Base-by-base conservation (phyloP, 2,113 vertebrate species). In the Craseonycteris thonglongyai region DNA sequence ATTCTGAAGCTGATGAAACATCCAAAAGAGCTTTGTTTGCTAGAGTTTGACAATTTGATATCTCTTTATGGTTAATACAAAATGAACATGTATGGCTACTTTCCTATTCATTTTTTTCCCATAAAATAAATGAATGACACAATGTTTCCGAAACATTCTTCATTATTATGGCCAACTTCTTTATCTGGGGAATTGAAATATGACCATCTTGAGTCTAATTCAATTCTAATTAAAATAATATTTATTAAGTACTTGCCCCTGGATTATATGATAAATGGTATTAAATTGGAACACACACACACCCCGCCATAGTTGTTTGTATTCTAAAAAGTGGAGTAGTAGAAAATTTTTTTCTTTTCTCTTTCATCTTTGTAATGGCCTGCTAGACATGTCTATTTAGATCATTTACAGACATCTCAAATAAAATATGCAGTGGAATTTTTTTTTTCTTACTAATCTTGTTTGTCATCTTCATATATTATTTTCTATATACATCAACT, bases 221-320 rank as follows among this genome's bases (percentile, higher is more conserved):
- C 72, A 95, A 76, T 95, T 95, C 90, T 81, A 90, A 93, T 96
- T 96, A 90, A 92, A 90, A 95, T 94, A 95, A 95, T 76, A 92
- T 42, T 88, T 76, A 95, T 94, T 95, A 90, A 95, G 61, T 56
- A 16, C 5, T 93, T 33, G 12, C 83, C 91, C 69, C 71, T 71
- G 40, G 56, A 76, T 81, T 92, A 84, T 84, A 51, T 76, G 81
- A 92, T 74, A 88, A 92, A 82, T 92, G 26, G 14, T 42, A 91
- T 81, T 88, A 75, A 68, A 93, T 38, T 81, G 47, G 42, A 65
- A 84, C 74, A 91, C 49, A 66, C 66, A 88, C 15, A 86, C n/a
- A 26, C 21, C 22, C n/a, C 51, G 35, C 10, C 42, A 82, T 12
- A 68, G 38, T 59, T 93, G 66, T 84, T 93, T 90, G 63, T 81